Base-by-base conservation (phyloP, 2,888 invertebrate genomes). In the Dimorphilus gyrociliatus region DNA sequence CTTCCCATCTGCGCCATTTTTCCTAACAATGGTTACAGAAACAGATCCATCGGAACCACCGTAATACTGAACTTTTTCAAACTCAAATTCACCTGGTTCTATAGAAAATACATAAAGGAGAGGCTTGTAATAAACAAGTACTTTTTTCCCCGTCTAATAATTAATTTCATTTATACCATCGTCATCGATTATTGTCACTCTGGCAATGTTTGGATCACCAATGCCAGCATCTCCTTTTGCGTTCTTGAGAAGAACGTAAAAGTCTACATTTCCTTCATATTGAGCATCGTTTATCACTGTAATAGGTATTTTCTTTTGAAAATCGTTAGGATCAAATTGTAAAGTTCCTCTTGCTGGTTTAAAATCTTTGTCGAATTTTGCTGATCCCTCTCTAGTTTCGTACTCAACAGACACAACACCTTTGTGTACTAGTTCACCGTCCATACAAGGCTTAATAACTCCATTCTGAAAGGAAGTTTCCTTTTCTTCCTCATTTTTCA, bases 21-120 rank as follows among this genome's bases (percentile, higher is more conserved):
- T 57, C 28, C 71, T 49, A 3, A 52, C 30, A 1, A 71, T 64
- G 15, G 63, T 61, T 19, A 68, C 51, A 2, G 46, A 46, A 2
- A 65, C 64, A 19, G 48, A 50, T 1, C 68, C 68, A 24, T 61
- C 56, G 43, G 68, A 65, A 43, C 69, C 67, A 6, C 70, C 69
- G 24, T 69, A 50, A 29, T 65, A 50, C 38, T 68, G 68, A 31
- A 68, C 51, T 37, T 67, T 64, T 31, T 64, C 61, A 48, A 71
- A 71, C 33, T 62, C 55, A 33, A 71, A 50, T 27, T 65, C 58
- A 18, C 71, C 71, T 26, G 71, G 71, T 38, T 69, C 70, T 70
- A 45, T 7, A 48, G 43, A 26, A 19, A 35, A 21, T 23, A 23
- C 19, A 23, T 10, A 12, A 3, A 19, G 3, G 6, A 18, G 8